Conservation (phyloP, 2,888 invertebrate genomes). For the Sympetrum striolatum region DNA sequence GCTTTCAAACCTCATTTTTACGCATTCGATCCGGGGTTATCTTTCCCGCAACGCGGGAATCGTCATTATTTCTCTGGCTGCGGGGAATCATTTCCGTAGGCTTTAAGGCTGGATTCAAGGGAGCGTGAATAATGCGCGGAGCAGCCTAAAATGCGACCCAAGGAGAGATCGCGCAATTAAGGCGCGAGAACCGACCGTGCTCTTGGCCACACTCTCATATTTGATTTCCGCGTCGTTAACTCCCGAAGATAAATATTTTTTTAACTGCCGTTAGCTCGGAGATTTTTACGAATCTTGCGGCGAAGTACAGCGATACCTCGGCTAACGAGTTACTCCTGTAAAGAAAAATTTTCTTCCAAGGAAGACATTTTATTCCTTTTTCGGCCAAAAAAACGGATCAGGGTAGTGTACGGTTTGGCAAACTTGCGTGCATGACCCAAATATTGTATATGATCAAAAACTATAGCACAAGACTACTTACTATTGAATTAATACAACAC, state of each 20-base stretch:
- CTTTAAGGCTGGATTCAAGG: not conserved
- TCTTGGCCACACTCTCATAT: not conserved
- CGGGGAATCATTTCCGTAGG: not conserved
- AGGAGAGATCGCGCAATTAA: not conserved
- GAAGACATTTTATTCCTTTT: not conserved
- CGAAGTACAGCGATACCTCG: too few species aligned
- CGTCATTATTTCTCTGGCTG: not conserved
- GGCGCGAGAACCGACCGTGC: not conserved
- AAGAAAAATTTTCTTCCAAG: not conserved
- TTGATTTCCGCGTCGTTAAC: not conserved
- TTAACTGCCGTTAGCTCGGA: not conserved
- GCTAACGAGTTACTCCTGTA: not conserved
- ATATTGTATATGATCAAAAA: too few species aligned
- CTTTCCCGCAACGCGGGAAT: too few species aligned
- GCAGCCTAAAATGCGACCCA: not conserved
- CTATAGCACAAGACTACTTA: too few species aligned
- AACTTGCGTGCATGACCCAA: too few species aligned
- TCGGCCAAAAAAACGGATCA: too few species aligned
- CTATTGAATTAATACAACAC: too few species aligned
- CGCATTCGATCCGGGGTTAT: too few species aligned
- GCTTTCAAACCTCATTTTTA: too few species aligned
- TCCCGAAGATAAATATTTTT: not conserved
- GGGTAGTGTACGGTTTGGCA: too few species aligned
- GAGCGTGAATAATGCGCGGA: slow-evolving; percentile 26
- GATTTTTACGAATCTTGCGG: not conserved